These are phyloP conservation scores for Thalassarche chlororhynchos DNA, from an alignment of 2,113 vertebrate species.

Conservation along the genomic window DNA sequence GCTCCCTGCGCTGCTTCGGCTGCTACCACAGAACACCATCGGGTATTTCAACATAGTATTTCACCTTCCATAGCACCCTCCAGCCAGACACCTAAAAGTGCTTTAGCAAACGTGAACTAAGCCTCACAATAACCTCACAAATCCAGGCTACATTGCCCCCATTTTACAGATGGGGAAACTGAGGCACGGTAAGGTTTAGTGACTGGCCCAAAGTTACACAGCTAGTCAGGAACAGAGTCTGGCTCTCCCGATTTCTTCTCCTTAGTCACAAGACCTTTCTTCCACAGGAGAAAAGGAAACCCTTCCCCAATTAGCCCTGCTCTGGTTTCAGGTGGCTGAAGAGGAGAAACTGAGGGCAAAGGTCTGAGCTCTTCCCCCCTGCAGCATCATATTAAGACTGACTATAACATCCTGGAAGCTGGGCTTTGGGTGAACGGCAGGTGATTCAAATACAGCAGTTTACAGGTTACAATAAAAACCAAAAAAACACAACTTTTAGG, in stretches of 20 bases:
- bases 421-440: constrained; percentile 15
- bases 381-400: not conserved
- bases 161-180: constrained; percentile 41
- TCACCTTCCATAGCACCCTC: not conserved
- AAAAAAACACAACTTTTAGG: constrained; percentile 20
- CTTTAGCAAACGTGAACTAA: not conserved
- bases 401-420: not conserved
- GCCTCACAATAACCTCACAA: not conserved
- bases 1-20: not conserved
- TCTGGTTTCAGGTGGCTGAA: not conserved
- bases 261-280: not conserved
- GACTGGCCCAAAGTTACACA: not conserved
- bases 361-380: not conserved
- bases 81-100: not conserved
- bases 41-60: fast-evolving
- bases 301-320: not conserved
- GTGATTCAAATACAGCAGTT: constrained; percentile 78
- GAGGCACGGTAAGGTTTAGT: not conserved
- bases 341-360: not conserved
- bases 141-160: not conserved
- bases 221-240: not conserved
- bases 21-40: fast-evolving
- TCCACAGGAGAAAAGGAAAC: not conserved
- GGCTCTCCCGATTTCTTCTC: not conserved
- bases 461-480: constrained; percentile 63